Evolutionary conservation across 2,113 vertebrate species (phyloP).

Genomic region (Zosterops japonicus): DNA sequence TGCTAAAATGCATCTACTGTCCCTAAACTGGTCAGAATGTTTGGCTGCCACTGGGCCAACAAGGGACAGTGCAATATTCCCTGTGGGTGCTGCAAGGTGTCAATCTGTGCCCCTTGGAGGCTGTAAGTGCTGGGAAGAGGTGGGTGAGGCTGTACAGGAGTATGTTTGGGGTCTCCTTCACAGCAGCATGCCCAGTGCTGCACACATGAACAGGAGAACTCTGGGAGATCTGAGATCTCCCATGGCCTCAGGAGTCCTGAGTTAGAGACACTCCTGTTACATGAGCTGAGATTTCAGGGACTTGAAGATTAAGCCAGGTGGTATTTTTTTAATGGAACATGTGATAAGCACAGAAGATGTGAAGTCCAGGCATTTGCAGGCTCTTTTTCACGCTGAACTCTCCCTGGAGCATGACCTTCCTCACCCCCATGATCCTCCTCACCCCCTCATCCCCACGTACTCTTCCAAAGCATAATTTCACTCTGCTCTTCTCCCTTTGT

Average conservation of each 20-base stretch:
- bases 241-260: background rate
- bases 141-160: background rate
- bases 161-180: fast-evolving
- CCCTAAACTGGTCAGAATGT: background rate
- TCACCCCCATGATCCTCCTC: background rate
- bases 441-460: background rate
- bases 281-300: background rate
- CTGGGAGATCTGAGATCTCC: background rate
- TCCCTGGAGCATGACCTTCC: background rate
- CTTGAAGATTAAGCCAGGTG: background rate
- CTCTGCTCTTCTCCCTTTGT: background rate
- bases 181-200: background rate
- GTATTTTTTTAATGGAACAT: background rate
- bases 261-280: background rate
- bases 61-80: background rate
- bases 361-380: fast-evolving
- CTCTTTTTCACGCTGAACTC: background rate
- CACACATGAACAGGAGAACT: background rate
- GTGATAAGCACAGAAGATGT: background rate
- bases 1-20: background rate
- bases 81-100: too few relatives aligned
- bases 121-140: background rate
- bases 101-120: fast-evolving
- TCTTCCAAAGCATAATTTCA: background rate
- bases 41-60: fast-evolving